Evolutionary conservation across 2,888 invertebrate species (phyloP), one percentile per base, ranked within the genome.

Genomic region (Spialia ferax): DNA sequence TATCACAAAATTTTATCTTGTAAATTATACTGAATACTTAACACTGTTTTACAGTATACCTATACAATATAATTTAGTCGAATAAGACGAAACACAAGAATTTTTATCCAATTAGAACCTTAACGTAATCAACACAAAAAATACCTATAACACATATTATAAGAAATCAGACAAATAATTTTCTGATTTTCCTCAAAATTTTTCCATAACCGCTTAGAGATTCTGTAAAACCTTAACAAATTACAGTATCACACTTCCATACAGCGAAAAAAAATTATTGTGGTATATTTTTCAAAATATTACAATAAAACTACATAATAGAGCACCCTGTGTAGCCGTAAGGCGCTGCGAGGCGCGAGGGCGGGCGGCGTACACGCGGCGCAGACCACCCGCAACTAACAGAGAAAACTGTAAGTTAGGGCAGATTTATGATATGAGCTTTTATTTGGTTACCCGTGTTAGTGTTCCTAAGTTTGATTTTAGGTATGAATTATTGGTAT

Each of bases 291-390:
- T 15, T 15, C 8, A 54, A 26, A 54, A 54, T 23, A 56, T 32
- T 70, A 81, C 77, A 81, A 81, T 79, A 75, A 76, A 77, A 76
- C 68, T 70, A 68, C 69, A 70, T 78, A 74, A 70, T 70, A 67
- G 75, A 86, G 72, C 93, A 87, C 70, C 71, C 92, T 87, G 90
- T 93, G 82, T 79, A 87, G 78, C 77, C 70, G 85, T 83, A 91
- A 93, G 93, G 92, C 92, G 92, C 90, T 87, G 85, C 79, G 83
- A 84, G 89, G 84, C 85, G 86, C 85, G 84, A 86, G 89, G 90
- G 87, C 89, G 90, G 91, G 87, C 87, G 91, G 84, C 82, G 78
- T 78, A 84, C 87, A 83, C 85, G 85, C 74, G 38, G 38, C 38
- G 5, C 38, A 38, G 13, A n/a, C 2, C 2, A 38, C 38, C 38